Percentiles rank a stretch among this genome's conserved stretches.
These are phyloP conservation scores for Heloderma charlesbogerti DNA, from an alignment of 2,113 vertebrate genomes.

Conservation along the genomic window DNA sequence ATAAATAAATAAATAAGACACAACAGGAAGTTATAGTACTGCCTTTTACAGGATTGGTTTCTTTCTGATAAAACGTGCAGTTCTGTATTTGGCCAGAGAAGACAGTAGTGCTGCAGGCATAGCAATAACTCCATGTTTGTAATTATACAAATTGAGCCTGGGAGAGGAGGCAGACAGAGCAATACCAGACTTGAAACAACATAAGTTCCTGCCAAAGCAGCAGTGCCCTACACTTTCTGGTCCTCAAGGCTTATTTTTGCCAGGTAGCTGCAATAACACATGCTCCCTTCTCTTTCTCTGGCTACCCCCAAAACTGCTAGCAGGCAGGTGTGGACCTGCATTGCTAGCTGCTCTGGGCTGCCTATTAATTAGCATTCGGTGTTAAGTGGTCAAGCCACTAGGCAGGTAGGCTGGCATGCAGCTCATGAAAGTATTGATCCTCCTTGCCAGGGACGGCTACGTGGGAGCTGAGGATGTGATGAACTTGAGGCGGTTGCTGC, in stretches of 20 bases:
- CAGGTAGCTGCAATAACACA: background rate
- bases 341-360: background rate
- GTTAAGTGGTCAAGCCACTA: background rate
- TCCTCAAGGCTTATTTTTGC: background rate
- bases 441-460: constrained; percentile 69
- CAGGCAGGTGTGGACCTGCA: no score
- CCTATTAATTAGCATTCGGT: background rate
- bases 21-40: background rate
- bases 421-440: background rate
- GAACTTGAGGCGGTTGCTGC: constrained; percentile 81
- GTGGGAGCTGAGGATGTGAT: constrained; percentile 82
- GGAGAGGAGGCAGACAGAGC: background rate
- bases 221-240: background rate
- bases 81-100: background rate
- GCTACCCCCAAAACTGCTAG: no score
- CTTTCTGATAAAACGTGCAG: background rate
- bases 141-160: background rate
- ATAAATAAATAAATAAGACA: background rate
- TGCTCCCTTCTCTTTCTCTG: background rate
- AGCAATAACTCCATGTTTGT: background rate
- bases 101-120: no score
- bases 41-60: background rate
- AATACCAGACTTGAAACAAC: background rate
- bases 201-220: background rate
- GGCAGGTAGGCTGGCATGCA: background rate